Conservation (phyloP, 2,888 invertebrate genomes). For the Eueremaeus valkanovi region DNA sequence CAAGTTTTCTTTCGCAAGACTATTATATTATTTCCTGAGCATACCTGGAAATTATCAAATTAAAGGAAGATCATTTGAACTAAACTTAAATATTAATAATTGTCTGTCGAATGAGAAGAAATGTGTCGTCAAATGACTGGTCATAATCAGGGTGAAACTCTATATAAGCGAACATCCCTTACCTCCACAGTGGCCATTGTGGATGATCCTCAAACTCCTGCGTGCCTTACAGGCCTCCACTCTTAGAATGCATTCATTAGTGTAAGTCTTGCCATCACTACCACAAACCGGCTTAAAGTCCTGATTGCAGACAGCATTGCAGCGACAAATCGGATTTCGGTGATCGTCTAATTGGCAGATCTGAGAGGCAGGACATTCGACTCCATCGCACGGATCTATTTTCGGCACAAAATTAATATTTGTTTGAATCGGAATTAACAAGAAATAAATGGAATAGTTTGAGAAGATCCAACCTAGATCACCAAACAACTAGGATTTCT, state of each 20-base stretch:
- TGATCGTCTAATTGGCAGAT: constrained; percentile 76
- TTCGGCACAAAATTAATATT: constrained; percentile 45
- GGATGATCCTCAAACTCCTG: constrained; percentile 70
- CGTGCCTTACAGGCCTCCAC: constrained; percentile 72
- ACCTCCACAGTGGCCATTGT: constrained; percentile 70
- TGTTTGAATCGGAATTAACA: too few relatives aligned
- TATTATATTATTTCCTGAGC: too few relatives aligned
- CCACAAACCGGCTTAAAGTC: constrained; percentile 63
- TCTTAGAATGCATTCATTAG: constrained; percentile 73
- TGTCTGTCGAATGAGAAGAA: too few relatives aligned
- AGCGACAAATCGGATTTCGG: constrained; percentile 71
- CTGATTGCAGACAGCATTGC: constrained; percentile 62
- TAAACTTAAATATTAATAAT: too few relatives aligned
- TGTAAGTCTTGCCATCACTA: constrained; percentile 61
- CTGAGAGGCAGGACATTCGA: constrained; percentile 71
- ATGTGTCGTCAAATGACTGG: too few relatives aligned
- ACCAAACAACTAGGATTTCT: too few relatives aligned
- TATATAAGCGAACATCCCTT: neutral
- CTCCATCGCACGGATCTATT: constrained; percentile 82
- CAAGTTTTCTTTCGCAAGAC: too few relatives aligned
- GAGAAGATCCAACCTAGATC: too few relatives aligned
- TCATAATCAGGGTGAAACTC: too few relatives aligned
- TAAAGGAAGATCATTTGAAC: too few relatives aligned
- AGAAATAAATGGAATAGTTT: too few relatives aligned
- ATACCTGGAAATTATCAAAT: too few relatives aligned